Conservation (phyloP, 1,140 invertebrate genomes). For the Phortica variegata region DNA sequence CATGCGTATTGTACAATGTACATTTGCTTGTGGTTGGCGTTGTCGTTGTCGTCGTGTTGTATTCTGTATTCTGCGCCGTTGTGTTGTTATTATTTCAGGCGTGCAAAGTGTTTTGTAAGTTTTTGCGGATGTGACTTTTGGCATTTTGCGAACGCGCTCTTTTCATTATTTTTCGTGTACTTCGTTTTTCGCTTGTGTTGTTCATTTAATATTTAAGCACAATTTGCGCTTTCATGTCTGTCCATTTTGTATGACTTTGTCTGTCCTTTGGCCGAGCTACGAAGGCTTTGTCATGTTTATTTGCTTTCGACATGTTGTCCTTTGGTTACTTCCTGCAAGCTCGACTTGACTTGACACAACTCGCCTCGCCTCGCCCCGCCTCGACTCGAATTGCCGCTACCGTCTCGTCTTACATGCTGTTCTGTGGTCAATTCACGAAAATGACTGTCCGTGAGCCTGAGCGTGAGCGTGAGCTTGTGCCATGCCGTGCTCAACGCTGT, state of each 20-base stretch:
- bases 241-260: too few relatives aligned
- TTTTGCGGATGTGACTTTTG: conserved; percentile 38
- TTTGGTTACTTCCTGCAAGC: not conserved
- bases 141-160: conserved; percentile 45
- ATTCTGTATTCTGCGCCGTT: conserved; percentile 23
- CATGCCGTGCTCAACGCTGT: conserved; percentile 8
- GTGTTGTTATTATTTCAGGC: conserved; percentile 53
- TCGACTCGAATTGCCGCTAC: not conserved
- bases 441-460: too few relatives aligned
- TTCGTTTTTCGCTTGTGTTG: conserved; percentile 20
- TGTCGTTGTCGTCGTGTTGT: conserved; percentile 19
- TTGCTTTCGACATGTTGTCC: conserved; percentile 6
- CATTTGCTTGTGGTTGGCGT: conserved; percentile 14
- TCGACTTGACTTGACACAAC: too few relatives aligned
- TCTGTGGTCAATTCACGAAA: conserved; percentile 51
- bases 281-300: not conserved
- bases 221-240: conserved; percentile 32
- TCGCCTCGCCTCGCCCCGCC: too few relatives aligned
- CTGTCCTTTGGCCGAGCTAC: too few relatives aligned
- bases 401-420: conserved; percentile 3
- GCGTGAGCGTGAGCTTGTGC: too few relatives aligned
- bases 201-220: conserved; percentile 57
- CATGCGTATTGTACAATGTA: too few relatives aligned
- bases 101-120: conserved; percentile 45
- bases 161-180: conserved; percentile 11